Percentiles rank a stretch among this genome's conserved stretches.
phyloP scores from a whole-genome alignment of 2,113 vertebrate genomes.

The Trachemys scripta region DNA sequence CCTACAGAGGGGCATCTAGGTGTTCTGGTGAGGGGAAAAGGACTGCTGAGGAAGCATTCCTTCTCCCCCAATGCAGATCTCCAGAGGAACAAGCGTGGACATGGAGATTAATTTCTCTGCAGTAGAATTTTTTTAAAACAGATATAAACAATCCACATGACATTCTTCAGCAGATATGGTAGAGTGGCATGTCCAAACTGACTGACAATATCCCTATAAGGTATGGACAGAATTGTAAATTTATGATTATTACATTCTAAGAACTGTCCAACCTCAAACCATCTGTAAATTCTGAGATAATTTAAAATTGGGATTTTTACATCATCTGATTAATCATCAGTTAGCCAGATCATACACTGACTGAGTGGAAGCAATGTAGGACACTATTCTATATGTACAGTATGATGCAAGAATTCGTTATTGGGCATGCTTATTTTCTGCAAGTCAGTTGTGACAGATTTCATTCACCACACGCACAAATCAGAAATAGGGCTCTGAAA shows the following conservation, averaged over 20 bases:
- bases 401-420: not conserved
- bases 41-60: not conserved
- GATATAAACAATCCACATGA: not conserved
- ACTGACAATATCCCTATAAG: not conserved
- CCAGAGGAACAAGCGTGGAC: not conserved
- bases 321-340: accelerated
- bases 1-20: not conserved
- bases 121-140: not conserved
- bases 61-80: not conserved
- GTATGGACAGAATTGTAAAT: not conserved
- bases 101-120: not conserved
- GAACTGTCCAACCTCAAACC: not conserved
- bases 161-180: not conserved
- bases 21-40: not conserved
- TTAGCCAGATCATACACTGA: accelerated
- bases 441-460: not conserved
- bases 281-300: not conserved
- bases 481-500: not conserved
- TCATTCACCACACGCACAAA: constrained; percentile 1
- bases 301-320: not conserved
- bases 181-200: not conserved
- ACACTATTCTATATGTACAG: not conserved
- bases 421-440: not conserved
- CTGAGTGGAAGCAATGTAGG: not conserved
- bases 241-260: not conserved